Evolutionary conservation across 2,888 invertebrate genomes (phyloP).

Genomic region (Mesorhabditis spiculigera): DNA sequence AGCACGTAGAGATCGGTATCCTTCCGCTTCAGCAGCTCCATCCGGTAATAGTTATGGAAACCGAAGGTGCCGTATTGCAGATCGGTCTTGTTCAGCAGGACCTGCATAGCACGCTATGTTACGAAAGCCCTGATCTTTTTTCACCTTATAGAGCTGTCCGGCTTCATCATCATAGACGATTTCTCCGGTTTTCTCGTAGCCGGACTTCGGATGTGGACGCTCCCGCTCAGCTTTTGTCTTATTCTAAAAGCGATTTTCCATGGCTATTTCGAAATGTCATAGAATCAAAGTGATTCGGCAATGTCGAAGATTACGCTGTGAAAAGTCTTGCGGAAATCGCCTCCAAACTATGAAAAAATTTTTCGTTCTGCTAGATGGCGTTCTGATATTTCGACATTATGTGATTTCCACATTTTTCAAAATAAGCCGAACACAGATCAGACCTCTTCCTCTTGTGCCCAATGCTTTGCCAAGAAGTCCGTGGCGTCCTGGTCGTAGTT

Average conservation of each 20-base stretch:
- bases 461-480: constrained; percentile 10
- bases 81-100: constrained; percentile 63
- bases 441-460: constrained; percentile 16
- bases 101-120: constrained; percentile 18
- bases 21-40: constrained; percentile 63
- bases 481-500: background rate
- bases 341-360: too few species aligned
- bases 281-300: too few species aligned
- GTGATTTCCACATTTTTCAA: too few species aligned
- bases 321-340: too few species aligned
- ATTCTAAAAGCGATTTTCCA: constrained; percentile 8
- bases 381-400: too few species aligned
- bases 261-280: background rate
- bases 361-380: too few species aligned
- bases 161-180: constrained; percentile 36
- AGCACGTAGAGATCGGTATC: constrained; percentile 62
- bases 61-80: constrained; percentile 61
- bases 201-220: constrained; percentile 33
- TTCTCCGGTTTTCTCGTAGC: constrained; percentile 33
- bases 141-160: constrained; percentile 32
- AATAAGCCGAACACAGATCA: too few species aligned
- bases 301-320: too few species aligned
- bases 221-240: constrained; percentile 19
- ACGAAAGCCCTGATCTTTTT: background rate
- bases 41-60: constrained; percentile 65